Evolutionary conservation across 1,140 invertebrate species (phyloP).

Genomic region (Drosophila pandora): DNA sequence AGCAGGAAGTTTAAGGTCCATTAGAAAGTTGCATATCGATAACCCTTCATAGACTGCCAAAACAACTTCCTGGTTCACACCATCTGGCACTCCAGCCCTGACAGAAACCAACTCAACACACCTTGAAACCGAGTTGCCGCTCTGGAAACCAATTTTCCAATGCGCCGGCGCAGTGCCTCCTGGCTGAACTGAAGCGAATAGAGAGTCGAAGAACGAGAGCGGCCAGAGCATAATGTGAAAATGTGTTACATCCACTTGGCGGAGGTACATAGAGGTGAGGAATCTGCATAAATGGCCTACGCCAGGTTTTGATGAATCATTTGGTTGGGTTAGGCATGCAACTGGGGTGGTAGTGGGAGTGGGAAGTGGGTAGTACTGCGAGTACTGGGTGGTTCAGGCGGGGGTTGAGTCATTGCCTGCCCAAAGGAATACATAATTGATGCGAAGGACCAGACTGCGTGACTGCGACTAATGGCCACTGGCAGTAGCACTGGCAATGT

Average conservation of each 20-base stretch:
- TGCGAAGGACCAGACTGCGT: conserved; percentile 40
- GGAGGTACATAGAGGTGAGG: conserved; percentile 38
- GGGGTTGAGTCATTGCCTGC: conserved; percentile 41
- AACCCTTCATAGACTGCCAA: neutral
- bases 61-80: conserved; percentile 1
- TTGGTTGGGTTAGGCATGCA: conserved; percentile 64
- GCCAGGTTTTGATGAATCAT: conserved; percentile 64
- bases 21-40: neutral
- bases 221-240: conserved; percentile 38
- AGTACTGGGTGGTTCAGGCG: conserved; percentile 6
- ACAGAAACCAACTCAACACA: conserved; percentile 18
- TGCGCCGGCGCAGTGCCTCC: conserved; percentile 49
- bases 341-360: conserved; percentile 6
- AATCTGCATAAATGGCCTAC: conserved; percentile 47
- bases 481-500: conserved; percentile 10
- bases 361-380: neutral
- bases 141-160: conserved; percentile 39
- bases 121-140: conserved; percentile 11
- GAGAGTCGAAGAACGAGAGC: conserved; percentile 20
- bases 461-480: conserved; percentile 46
- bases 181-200: conserved; percentile 10
- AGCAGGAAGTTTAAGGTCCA: neutral
- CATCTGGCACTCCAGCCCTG: conserved; percentile 23
- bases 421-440: conserved; percentile 48
- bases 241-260: conserved; percentile 55